Evolutionary conservation across 2,797 vertebrate species (phyloP).

Genomic region (Syngnathus acus): DNA sequence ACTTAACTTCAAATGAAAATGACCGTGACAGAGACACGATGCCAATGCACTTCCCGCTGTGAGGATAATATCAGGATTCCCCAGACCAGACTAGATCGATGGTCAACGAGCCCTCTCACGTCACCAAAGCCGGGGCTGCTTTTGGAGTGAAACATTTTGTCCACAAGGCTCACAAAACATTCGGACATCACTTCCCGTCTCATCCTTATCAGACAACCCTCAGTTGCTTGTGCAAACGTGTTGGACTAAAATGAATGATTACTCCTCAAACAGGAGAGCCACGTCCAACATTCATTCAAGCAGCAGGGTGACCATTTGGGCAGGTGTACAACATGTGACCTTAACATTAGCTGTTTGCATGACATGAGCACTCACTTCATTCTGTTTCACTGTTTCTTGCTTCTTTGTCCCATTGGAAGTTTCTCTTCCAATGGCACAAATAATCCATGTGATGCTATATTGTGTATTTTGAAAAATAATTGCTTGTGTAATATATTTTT

Average conservation of each 20-base stretch:
- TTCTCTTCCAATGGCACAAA: no score
- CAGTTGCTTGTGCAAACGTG: slow-evolving; percentile 43
- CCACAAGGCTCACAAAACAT: slow-evolving; percentile 18
- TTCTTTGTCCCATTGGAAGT: no score
- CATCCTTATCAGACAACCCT: slow-evolving; percentile 39
- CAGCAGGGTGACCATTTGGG: background rate
- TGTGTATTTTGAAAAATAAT: background rate
- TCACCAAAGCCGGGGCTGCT: slow-evolving; percentile 10
- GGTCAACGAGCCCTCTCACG: slow-evolving; percentile 20
- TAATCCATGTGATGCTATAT: background rate
- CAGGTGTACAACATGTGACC: background rate
- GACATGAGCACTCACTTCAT: background rate
- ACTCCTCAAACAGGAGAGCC: slow-evolving; percentile 22
- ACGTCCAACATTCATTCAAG: slow-evolving; percentile 2
- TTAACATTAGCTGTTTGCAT: background rate
- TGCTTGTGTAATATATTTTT: background rate
- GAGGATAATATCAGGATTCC: slow-evolving; percentile 12
- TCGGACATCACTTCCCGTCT: slow-evolving; percentile 20
- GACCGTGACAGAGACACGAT: slow-evolving; percentile 19
- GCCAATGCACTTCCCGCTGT: slow-evolving; percentile 7
- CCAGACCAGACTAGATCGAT: slow-evolving; percentile 5
- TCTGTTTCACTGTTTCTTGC: background rate
- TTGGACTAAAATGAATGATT: slow-evolving; percentile 11
- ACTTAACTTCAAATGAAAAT: slow-evolving; percentile 31
- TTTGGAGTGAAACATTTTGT: slow-evolving; percentile 6